Evolutionary conservation across 1,140 invertebrate genomes (phyloP), one percentile per base, ranked within the genome.

Genomic region (Eufriesea mexicana): DNA sequence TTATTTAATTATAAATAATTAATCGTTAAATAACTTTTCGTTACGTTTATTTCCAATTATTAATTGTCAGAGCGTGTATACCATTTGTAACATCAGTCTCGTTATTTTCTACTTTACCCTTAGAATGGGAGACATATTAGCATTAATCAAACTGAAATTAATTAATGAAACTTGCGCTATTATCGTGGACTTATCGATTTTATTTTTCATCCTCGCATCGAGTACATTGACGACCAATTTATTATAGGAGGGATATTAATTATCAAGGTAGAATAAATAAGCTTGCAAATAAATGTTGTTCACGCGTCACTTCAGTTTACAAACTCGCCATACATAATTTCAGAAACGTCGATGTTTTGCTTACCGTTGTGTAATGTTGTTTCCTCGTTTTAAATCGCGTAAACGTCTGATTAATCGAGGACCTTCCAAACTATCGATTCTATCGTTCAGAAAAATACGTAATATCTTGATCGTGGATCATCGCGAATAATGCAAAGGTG

Each of bases 141-240:
- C 23, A 51, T 54, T 66, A 77, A 77, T 77, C 35, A 77, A 77
- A 20, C 42, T 7, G 20, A 64, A 64, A 57, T 49, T 62, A 76
- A 76, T 62, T 35, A 49, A 62, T 8, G 59, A 62, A 64, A n/a
- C 18, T 18, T 51, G 20, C 23, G n/a, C n/a, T 45, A 49, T 62
- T 49, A 64, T 64, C 45, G 25, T 23, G n/a, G 25, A 76, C 28
- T 76, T 51, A 64, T 76, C 28, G 57, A 62, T 28, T 47, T 47
- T 76, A 62, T 51, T 62, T 14, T 51, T 23, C 25, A 23, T 49
- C 28, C 45, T 42, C 25, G n/a, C 25, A 16, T 35, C n/a, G 49
- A 62, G 62, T 23, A 28, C 25, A 62, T 8, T 49, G 42, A 49
- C 14, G 28, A 6, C 6, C 25, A 28, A 64, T 64, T 35, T 62